phyloP scores from a whole-genome alignment of 2,113 vertebrate genomes.

The Cebus imitator region DNA sequence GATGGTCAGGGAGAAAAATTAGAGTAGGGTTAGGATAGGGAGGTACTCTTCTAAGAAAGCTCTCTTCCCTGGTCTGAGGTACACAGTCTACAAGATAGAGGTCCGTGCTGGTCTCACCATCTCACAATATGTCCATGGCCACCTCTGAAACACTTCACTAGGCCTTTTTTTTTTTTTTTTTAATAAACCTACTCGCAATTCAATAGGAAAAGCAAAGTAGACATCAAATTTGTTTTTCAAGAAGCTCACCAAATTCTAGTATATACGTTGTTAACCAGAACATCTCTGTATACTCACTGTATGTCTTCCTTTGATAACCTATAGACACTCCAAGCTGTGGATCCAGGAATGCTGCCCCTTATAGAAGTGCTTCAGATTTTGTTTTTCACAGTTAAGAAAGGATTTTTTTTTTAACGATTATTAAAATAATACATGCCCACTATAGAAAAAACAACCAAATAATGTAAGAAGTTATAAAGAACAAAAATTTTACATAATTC shows the following conservation, averaged over 20 bases:
- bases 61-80: neutral
- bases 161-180: neutral
- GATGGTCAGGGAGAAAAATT: neutral
- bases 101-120: neutral
- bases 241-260: neutral
- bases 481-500: neutral
- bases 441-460: neutral
- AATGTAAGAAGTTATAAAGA: neutral
- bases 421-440: neutral
- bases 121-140: neutral
- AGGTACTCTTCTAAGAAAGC: neutral
- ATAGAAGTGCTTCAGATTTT: neutral
- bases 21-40: neutral
- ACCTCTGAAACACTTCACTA: neutral
- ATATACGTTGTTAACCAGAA: neutral
- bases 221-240: neutral
- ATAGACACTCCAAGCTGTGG: neutral
- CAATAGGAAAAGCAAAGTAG: neutral
- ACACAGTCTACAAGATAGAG: neutral
- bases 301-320: neutral
- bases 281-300: rapidly evolving
- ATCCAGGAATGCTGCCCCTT: neutral
- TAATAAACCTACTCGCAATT: neutral
- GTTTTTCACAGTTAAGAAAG: neutral
- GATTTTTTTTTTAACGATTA: neutral